Conservation (phyloP, 1,140 invertebrate species). For the Bombus superbus region DNA sequence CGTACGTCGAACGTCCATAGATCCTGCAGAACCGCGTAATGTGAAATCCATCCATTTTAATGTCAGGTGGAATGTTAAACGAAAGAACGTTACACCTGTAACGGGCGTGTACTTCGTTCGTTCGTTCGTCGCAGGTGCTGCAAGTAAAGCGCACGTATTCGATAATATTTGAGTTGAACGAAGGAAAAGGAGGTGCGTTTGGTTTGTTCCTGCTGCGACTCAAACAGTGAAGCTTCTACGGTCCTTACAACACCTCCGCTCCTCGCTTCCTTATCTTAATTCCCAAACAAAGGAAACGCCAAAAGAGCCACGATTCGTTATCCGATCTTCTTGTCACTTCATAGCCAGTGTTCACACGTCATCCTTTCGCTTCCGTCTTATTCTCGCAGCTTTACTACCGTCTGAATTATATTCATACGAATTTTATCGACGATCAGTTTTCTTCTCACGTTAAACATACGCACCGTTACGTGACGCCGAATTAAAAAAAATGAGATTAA, state of each 20-base stretch:
- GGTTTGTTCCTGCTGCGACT: slow-evolving; percentile 68
- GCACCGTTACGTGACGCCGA: not conserved
- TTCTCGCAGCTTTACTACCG: not conserved
- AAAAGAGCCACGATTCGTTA: slow-evolving; percentile 56
- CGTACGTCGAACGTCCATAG: not conserved
- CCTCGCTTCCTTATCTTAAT: slow-evolving; percentile 66
- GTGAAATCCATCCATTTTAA: not conserved
- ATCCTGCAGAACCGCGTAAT: not conserved
- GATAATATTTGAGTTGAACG: slow-evolving; percentile 64
- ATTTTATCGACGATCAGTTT: too few species aligned
- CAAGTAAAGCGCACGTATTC: slow-evolving; percentile 53
- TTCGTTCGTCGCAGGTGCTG: slow-evolving; percentile 35
- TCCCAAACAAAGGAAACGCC: slow-evolving; percentile 66
- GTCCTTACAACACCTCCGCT: slow-evolving; percentile 17
- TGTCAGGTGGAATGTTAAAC: slow-evolving; percentile 26
- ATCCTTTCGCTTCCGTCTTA: slow-evolving; percentile 62
- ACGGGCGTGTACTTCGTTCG: not conserved
- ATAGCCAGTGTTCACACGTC: not conserved
- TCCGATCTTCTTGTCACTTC: slow-evolving; percentile 61
- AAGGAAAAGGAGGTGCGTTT: slow-evolving; percentile 61
- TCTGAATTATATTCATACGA: not conserved
- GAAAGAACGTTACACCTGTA: not conserved
- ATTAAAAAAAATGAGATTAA: not conserved
- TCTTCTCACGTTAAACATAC: not conserved
- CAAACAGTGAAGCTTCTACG: slow-evolving; percentile 58